Percentiles rank a stretch among this genome's conserved stretches.
phyloP scores from a whole-genome alignment of 2,113 vertebrate species.

The Benitochromis conjunctus region DNA sequence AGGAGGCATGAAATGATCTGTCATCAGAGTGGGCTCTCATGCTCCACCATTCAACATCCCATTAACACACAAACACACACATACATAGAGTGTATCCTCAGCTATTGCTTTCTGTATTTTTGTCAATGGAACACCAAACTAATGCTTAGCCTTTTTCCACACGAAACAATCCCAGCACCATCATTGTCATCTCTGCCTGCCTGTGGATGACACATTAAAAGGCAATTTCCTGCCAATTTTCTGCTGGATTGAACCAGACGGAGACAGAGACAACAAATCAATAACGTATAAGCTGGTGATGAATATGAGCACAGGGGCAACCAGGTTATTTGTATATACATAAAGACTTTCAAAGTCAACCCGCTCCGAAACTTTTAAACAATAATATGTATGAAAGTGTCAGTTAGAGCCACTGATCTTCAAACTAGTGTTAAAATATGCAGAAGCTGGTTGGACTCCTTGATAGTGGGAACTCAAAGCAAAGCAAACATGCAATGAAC shows the following conservation, averaged over 20 bases:
- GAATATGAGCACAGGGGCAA: neutral
- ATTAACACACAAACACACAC: neutral
- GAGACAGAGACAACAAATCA: conserved; percentile 45
- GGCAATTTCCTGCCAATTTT: conserved; percentile 68
- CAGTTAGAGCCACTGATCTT: neutral
- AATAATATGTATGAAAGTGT: neutral
- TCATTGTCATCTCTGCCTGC: neutral
- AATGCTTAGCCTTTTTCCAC: conserved; percentile 21
- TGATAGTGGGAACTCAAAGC: neutral
- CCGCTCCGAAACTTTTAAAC: neutral
- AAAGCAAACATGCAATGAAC: neutral
- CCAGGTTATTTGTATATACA: neutral
- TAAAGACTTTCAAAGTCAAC: neutral
- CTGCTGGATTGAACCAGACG: conserved; percentile 6
- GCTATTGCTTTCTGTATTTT: neutral
- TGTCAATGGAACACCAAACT: conserved; percentile 43
- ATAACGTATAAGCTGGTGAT: conserved; percentile 48
- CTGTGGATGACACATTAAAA: conserved; percentile 57
- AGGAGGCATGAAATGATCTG: conserved; percentile 69
- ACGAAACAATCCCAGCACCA: conserved; percentile 41
- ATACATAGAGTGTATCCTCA: neutral
- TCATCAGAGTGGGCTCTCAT: conserved; percentile 69
- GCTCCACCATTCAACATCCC: conserved; percentile 15
- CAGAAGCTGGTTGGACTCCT: neutral
- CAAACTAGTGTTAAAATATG: neutral